These are phyloP conservation scores for Drosophila chauvacae DNA, from an alignment of 1,140 invertebrate species.

Conservation along the genomic window DNA sequence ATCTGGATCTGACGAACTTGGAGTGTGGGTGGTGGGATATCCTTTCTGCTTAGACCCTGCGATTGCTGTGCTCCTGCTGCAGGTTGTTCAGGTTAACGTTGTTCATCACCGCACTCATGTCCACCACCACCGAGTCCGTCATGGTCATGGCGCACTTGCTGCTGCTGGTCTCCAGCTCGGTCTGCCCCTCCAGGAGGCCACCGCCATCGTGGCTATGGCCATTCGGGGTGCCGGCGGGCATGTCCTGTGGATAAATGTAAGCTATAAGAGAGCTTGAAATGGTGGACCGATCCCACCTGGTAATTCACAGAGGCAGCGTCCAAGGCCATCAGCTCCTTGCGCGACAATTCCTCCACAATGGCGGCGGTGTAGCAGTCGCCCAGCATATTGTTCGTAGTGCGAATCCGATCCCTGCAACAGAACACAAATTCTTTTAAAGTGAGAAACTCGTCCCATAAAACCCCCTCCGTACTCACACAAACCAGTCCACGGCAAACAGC, in stretches of 20 bases:
- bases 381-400: constrained; percentile 95
- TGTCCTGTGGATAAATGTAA: constrained; percentile 31
- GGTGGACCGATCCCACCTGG: constrained; percentile 81
- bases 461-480: constrained; percentile 89
- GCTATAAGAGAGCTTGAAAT: background rate
- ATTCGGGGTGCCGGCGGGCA: constrained; percentile 76
- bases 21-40: background rate
- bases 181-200: constrained; percentile 71
- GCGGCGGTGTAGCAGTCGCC: constrained; percentile 95
- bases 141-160: constrained; percentile 59
- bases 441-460: accelerated
- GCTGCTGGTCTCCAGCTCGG: constrained; percentile 67
- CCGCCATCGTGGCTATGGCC: constrained; percentile 54
- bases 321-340: constrained; percentile 91
- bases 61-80: constrained; percentile 75
- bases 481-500: constrained; percentile 95
- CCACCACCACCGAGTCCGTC: constrained; percentile 79
- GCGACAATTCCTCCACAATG: constrained; percentile 93
- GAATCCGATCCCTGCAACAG: constrained; percentile 90
- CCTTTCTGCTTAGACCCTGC: constrained; percentile 42
- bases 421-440: background rate
- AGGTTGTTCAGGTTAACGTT: constrained; percentile 72
- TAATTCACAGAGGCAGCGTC: constrained; percentile 87
- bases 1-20: constrained; percentile 30
- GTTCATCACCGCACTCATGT: constrained; percentile 80